Evolutionary conservation across 2,113 vertebrate species (phyloP), one percentile per base, ranked within the genome.

Genomic region (Caranx melampygus): DNA sequence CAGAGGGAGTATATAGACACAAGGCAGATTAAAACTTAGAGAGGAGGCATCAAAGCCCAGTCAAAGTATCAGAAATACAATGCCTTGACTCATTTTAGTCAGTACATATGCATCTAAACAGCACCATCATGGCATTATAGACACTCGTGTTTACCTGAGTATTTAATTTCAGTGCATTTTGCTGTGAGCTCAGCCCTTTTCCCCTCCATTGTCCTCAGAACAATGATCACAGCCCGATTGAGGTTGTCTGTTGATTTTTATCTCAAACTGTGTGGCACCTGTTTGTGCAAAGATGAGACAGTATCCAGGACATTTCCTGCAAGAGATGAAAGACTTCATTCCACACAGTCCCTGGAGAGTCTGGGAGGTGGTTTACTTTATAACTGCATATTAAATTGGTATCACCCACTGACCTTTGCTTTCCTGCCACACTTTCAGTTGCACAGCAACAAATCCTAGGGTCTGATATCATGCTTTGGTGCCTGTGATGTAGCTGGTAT

Each of bases 171-270:
- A 51, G 33, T 34, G 61, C 52, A 45, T 47, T 78, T 71, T n/a
- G 63, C 26, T 14, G n/a, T 31, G 37, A 5, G 5, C 60, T 60
- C 58, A 0, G 69, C 81, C 66, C 65, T 69, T 79, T 91, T 79
- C 83, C 84, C 84, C 64, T 31, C 67, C 69, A 77, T 88, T 91
- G 87, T 91, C 58, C 75, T 33, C 58, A 16, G 14, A 91, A 91
- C 84, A 90, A 89, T 86, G 60, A 75, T 20, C 33, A 6, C 54
- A 37, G 68, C 44, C 35, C 15, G 51, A 74, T 87, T 10, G 47
- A 77, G 83, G 62, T 33, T 74, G 77, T 70, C 40, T 77, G 75
- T 37, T 78, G 89, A 88, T 91, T 80, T 83, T 72, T 68, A 81
- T 93, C 75, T 66, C 2, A 20, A 68, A 73, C 76, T 60, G 45